Base-by-base conservation (phyloP, 2,888 invertebrate genomes). In the Stenolophus ochropezus region DNA sequence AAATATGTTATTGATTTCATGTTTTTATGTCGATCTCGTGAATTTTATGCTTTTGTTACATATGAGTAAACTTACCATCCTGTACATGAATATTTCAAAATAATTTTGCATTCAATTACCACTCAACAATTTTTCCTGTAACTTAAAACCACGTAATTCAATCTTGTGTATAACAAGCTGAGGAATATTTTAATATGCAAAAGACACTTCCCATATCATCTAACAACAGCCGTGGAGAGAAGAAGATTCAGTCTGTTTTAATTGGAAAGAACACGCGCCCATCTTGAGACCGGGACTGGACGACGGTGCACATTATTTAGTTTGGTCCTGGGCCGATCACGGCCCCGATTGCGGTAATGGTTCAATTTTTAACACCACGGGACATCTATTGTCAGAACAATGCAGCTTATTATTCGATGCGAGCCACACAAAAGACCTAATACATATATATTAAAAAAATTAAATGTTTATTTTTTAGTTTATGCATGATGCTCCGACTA, bases 301-400 rank as follows among this genome's bases (percentile, higher is more conserved):
- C 71, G 71, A 33, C 33, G 71, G 33, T 47, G 71, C 73, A 73
- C 47, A 73, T 69, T 69, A 69, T 69, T 69, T 69, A 69, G 65
- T 69, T 69, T 69, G 16, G 65, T 69, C 65, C 65, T 33, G 65
- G 65, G n/a, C 23, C 73, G 73, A 73, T 73, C 73, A 49, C 49
- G 73, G 85, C 84, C 84, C 85, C 85, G 88, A 88, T 88, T 88
- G 88, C 87, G 85, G 87, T 89, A 89, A 89, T 89, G 88, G 88
- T 88, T 88, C 88, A 89, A 89, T 89, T 89, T 89, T 89, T 89
- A 88, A 89, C 89, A 86, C 89, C 84, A 87, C 89, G 85, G 88
- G 89, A 88, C 86, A 86, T 87, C 89, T 88, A 89, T 89, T 89
- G 87, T 89, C 85, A 86, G 86, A 87, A 88, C 88, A 88, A 89